These are phyloP conservation scores for Seriola dumerili DNA, from an alignment of 2,113 vertebrate genomes.

Conservation along the genomic window DNA sequence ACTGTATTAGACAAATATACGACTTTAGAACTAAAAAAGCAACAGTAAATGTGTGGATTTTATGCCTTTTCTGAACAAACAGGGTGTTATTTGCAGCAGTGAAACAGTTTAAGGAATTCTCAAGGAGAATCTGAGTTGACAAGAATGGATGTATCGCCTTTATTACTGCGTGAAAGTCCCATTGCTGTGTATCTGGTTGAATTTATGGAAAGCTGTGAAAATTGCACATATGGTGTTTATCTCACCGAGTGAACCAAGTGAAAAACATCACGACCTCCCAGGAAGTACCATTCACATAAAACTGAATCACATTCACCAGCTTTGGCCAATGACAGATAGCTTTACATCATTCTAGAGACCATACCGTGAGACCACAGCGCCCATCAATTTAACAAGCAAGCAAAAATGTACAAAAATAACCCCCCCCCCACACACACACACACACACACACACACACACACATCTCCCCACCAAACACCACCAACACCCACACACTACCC, in stretches of 20 bases:
- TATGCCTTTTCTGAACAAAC: conserved; percentile 11
- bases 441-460: conserved; percentile 44
- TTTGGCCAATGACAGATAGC: conserved; percentile 77
- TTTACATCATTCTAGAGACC: conserved; percentile 74
- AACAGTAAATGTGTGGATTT: conserved; percentile 25
- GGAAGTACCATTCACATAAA: conserved; percentile 75
- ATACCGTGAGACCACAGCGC: conserved; percentile 77
- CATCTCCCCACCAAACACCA: neutral
- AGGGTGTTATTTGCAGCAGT: neutral
- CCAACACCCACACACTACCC: conserved; percentile 32
- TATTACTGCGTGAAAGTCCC: conserved; percentile 44
- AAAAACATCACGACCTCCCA: conserved; percentile 80
- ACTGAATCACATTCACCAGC: conserved; percentile 74
- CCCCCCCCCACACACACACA: conserved; percentile 41
- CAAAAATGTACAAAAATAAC: conserved; percentile 71
- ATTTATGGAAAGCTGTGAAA: conserved; percentile 71
- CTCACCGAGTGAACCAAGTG: conserved; percentile 62
- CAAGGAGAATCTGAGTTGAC: neutral
- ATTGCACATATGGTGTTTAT: conserved; percentile 75
- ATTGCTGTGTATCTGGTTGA: conserved; percentile 25
- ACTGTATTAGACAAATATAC: conserved; percentile 57
- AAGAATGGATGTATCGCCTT: conserved; percentile 3
- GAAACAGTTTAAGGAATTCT: neutral
- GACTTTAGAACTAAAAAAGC: conserved; percentile 18
- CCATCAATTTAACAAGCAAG: conserved; percentile 79